phyloP scores from a whole-genome alignment of 2,797 vertebrate genomes.

The Oophaga sylvatica region DNA sequence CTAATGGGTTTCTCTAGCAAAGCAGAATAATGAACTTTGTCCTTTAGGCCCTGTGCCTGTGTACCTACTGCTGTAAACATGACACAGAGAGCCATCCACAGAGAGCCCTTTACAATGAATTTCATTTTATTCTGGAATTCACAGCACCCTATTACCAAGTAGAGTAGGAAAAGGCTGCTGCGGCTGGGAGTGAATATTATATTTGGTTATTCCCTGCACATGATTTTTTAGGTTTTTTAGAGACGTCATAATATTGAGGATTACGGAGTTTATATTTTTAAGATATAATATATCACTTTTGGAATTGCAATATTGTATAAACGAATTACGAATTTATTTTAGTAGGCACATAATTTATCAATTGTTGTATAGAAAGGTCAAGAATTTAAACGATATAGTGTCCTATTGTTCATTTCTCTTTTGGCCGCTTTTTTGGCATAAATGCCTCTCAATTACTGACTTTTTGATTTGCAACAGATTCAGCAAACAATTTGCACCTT shows the following conservation, averaged over 20 bases:
- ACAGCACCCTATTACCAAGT: not conserved
- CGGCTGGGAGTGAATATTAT: not conserved
- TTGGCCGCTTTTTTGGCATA: too few relatives aligned
- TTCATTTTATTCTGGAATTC: not conserved
- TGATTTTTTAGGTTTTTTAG: not conserved
- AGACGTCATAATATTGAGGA: not conserved
- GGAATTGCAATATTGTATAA: not conserved
- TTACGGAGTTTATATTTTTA: not conserved
- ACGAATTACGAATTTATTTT: not conserved
- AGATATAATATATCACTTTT: not conserved
- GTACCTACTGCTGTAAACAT: slow-evolving; percentile 11
- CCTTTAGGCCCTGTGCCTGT: not conserved
- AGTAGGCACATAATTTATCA: not conserved
- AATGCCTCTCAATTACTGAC: too few relatives aligned
- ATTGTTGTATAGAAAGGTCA: too few relatives aligned
- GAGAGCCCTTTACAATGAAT: slow-evolving; percentile 3
- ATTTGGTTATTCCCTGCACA: not conserved
- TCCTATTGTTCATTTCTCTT: too few relatives aligned
- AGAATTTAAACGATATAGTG: too few relatives aligned
- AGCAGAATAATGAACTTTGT: not conserved
- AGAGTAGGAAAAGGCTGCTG: not conserved
- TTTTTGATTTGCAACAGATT: too few relatives aligned
- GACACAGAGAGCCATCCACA: not conserved
- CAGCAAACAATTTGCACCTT: too few relatives aligned
- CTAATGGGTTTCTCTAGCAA: not conserved